Base-by-base conservation (phyloP, 2,797 vertebrate genomes). In the Helostoma temminkii region DNA sequence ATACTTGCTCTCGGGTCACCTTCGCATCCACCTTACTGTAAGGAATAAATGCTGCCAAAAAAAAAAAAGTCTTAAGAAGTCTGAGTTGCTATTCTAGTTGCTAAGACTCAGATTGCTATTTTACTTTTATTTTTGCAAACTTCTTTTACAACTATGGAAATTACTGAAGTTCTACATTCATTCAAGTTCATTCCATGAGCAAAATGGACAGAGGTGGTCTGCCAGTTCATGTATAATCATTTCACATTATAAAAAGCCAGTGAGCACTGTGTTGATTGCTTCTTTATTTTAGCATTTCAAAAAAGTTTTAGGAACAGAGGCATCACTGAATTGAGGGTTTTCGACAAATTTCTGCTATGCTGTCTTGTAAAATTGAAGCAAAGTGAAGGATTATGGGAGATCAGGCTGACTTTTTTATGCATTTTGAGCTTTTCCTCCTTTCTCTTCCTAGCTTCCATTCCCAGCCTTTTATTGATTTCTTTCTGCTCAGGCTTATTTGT, bases 401-500 rank as follows among this genome's bases (percentile, higher is more conserved):
- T 87, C 81, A 74, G 71, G 84, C 65, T 28, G 74, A 77, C 66
- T 82, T 75, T 72, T 67, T 68, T 42, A 71, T 66, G 74, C 80
- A 71, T 84, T 87, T 78, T 59, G 26, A 76, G 66, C 10, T 56
- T 72, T 67, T 49, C 39, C 59, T 53, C 16, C 28, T 30, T 49
- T 61, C 61, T 78, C 65, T 76, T 75, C 10, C 39, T 61, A 56
- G 70, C 65, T 85, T 75, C 59, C 66, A 53, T 54, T 77, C n/a
- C n/a, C n/a, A n/a, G n/a, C n/a, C n/a, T 63, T 76, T 81, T 82
- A 89, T 89, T 80, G 88, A 90, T 93, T 88, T 68, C 11, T 37
- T 58, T 62, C 59, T 57, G 30, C 26, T 76, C 62, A 73, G 73
- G 39, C 57, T 58, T 79, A 37, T 64, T 71, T 86, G 60, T 69